Conservation (phyloP, 37 sponge, comb jelly and placozoan genomes). For the Theonella swinhoei region DNA sequence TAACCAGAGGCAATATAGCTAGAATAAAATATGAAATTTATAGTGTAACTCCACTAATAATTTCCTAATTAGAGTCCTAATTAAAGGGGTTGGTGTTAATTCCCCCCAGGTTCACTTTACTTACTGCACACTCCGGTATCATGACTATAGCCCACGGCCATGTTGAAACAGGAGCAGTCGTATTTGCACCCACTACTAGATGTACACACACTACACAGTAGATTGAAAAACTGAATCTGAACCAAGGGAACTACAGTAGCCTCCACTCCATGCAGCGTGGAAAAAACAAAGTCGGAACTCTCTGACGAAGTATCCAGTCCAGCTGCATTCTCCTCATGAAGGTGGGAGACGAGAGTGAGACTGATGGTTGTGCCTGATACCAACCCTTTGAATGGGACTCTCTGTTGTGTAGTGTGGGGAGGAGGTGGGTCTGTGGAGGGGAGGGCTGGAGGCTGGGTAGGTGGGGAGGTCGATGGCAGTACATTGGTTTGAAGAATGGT, state of each 20-base stretch:
- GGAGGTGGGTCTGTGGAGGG: not conserved
- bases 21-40: too few species aligned
- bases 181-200: not conserved
- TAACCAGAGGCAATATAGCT: too few species aligned
- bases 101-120: too few species aligned
- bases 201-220: slow-evolving; percentile 9
- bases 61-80: too few species aligned
- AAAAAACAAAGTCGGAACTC: not conserved
- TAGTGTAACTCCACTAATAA: too few species aligned
- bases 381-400: slow-evolving; percentile 29
- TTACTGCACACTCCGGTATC: not conserved
- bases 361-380: slow-evolving; percentile 23
- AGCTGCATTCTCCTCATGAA: not conserved
- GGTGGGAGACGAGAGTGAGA: slow-evolving; percentile 6
- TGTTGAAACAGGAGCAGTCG: slow-evolving; percentile 51
- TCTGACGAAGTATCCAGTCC: not conserved
- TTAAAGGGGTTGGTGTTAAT: too few species aligned
- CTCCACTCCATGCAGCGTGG: not conserved
- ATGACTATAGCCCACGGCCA: slow-evolving; percentile 11
- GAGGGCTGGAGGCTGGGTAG: not conserved
- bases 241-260: slow-evolving; percentile 24
- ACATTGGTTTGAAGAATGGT: not conserved
- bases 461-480: not conserved
- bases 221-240: slow-evolving; percentile 26
- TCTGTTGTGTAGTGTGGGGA: not conserved